phyloP scores from a whole-genome alignment of 2,113 vertebrate genomes.

The Ptychochromis oligacanthus region DNA sequence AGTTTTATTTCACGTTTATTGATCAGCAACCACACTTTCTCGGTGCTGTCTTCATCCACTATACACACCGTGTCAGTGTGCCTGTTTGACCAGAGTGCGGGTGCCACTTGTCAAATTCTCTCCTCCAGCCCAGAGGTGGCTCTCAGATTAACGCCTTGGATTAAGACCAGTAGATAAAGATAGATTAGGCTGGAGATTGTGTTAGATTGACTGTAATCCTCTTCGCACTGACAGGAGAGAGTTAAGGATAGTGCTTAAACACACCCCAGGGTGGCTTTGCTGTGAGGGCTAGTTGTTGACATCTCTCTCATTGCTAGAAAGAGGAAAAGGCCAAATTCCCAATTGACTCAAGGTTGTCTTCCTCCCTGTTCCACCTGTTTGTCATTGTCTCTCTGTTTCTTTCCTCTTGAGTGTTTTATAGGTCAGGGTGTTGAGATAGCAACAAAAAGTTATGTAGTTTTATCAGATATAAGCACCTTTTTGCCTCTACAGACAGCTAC shows the following conservation, averaged over 20 bases:
- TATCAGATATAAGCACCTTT: not conserved
- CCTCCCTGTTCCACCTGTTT: not conserved
- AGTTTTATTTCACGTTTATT: not conserved
- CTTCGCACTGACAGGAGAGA: constrained; percentile 48
- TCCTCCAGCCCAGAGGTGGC: constrained; percentile 61
- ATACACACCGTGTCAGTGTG: not conserved
- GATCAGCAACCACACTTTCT: not conserved
- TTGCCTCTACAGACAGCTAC: not conserved
- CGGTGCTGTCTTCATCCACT: not conserved
- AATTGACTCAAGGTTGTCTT: constrained; percentile 19
- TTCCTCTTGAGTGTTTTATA: not conserved
- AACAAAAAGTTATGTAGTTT: not conserved
- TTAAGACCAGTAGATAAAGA: constrained; percentile 70
- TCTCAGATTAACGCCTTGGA: constrained; percentile 73
- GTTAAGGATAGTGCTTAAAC: constrained; percentile 46
- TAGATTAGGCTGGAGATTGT: constrained; percentile 73
- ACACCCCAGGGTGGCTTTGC: constrained; percentile 38
- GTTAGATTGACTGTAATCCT: constrained; percentile 75
- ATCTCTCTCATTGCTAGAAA: constrained; percentile 27
- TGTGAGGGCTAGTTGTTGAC: constrained; percentile 34
- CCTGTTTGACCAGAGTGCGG: constrained; percentile 41
- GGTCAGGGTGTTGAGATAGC: not conserved
- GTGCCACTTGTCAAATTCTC: constrained; percentile 53
- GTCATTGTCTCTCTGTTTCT: not conserved
- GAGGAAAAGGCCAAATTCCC: constrained; percentile 24